Evolutionary conservation across 1,140 invertebrate genomes (phyloP), one percentile per base, ranked within the genome.

Genomic region (Eueides isabella): DNA sequence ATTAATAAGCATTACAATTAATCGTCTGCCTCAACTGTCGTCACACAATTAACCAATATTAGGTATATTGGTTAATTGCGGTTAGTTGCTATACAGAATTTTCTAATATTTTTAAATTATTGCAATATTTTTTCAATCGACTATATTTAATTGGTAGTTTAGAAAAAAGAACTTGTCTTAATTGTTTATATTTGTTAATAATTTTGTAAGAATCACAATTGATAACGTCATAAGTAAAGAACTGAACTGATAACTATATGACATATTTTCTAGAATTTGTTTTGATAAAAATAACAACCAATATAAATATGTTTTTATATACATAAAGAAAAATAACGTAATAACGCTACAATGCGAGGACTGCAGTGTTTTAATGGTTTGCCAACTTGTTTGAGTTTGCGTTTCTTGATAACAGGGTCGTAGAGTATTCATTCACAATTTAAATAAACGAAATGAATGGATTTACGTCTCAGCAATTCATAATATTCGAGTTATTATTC

Each of bases 371-470:
- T 55, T 5, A 26, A 26, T 55, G 26, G 9, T 55, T 48, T 23
- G 19, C 23, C 61, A 30, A 63, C 29, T 30, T n/a, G 61, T 30
- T 63, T 63, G 70, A 72, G 72, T 70, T 69, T 72, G 23, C 67
- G 72, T 41, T 30, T 14, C 19, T 67, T 76, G 81, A 85, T 86
- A 85, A 86, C 66, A 76, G 78, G 82, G 83, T 87, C 83, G 83
- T 73, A 79, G 72, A 78, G 79, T 82, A 83, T 74, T 85, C 82
- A 84, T 85, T 80, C 84, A 82, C 48, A 67, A 61, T 78, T 71
- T 74, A 80, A 77, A 79, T 69, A 80, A 79, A 79, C 68, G 76
- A 79, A 76, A 77, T 80, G 81, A 80, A 75, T 75, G 74, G 69
- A 78, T 74, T 67, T 78, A 55, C 73, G 48, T 77, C 69, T 75